Evolutionary conservation across 1,140 invertebrate genomes (phyloP), one percentile per base, ranked within the genome.

Genomic region (Rhagoletis zephyria): DNA sequence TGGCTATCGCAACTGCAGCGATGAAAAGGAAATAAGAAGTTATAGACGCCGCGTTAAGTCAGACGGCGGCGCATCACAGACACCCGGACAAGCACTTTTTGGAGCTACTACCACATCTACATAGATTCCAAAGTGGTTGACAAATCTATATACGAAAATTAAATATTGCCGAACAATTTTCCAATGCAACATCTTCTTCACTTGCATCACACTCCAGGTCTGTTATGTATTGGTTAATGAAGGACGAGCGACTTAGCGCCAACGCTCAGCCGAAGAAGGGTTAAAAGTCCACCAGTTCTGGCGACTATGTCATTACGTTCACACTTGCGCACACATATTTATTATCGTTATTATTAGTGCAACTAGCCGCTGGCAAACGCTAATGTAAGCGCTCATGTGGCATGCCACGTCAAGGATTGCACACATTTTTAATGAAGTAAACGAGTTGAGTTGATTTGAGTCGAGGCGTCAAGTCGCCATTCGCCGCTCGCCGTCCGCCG

Each of bases 401-500:
- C 74, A 81, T 59, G 48, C 74, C 74, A 81, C 74, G 56, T 30
- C 16, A 19, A 81, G 48, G n/a, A 19, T 56, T 19, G n/a, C 74
- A 81, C 16, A 81, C 74, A 30, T 81, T 81, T 81, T 81, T 81
- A 81, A 81, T 81, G 74, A 81, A 81, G 6, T 81, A 81, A 81
- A 81, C 74, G 74, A 59, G 74, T 81, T 81, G 74, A 81, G 74
- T 81, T 81, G 74, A 81, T 59, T 59, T 81, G 48, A 81, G 74
- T 19, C 7, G 48, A 81, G 85, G 85, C 85, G 85, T 86, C 85
- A 65, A 45, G 85, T 63, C 60, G 10, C n/a, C 16, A n/a, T 30
- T 86, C 85, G 85, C 42, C 60, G 30, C 1, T 30, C 30, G 30
- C 30, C 30, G 30, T 30, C 30, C 30, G n/a, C 3, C 64, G 16